Evolutionary conservation across 2,113 vertebrate species (phyloP).

Genomic region (Saiga tatarica): DNA sequence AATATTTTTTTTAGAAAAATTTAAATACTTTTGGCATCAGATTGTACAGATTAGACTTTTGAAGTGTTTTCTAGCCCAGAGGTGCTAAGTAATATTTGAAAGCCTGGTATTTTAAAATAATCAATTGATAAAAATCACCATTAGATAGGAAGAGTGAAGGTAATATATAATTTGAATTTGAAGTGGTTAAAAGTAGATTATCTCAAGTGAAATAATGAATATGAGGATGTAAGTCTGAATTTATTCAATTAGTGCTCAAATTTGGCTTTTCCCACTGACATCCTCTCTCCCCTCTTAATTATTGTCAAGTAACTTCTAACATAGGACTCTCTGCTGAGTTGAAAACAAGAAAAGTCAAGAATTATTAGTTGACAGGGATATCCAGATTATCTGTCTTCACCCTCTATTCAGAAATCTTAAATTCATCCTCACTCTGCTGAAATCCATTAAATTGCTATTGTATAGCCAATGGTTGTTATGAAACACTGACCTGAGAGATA

Average conservation of each 20-base stretch:
- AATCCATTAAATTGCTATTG: background rate
- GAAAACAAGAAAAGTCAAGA: background rate
- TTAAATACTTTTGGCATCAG: background rate
- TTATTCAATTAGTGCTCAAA: background rate
- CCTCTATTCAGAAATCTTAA: background rate
- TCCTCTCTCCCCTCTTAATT: background rate
- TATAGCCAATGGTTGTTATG: background rate
- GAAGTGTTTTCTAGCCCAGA: constrained; percentile 23
- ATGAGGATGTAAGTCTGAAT: background rate
- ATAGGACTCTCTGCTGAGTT: background rate
- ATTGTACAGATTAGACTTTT: constrained; percentile 28
- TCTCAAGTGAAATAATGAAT: background rate
- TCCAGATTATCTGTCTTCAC: background rate
- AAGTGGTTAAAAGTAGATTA: constrained; percentile 30
- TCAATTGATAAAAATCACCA: background rate
- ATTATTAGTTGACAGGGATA: background rate
- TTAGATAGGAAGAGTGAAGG: background rate
- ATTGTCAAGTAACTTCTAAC: background rate
- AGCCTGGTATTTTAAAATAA: background rate
- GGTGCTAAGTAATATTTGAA: background rate
- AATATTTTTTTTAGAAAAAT: background rate
- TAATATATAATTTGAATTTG: constrained; percentile 21
- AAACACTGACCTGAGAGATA: background rate
- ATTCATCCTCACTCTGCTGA: background rate
- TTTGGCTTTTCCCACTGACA: background rate